Evolutionary conservation across 2,113 vertebrate species (phyloP).

Genomic region (Oryzias celebensis): DNA sequence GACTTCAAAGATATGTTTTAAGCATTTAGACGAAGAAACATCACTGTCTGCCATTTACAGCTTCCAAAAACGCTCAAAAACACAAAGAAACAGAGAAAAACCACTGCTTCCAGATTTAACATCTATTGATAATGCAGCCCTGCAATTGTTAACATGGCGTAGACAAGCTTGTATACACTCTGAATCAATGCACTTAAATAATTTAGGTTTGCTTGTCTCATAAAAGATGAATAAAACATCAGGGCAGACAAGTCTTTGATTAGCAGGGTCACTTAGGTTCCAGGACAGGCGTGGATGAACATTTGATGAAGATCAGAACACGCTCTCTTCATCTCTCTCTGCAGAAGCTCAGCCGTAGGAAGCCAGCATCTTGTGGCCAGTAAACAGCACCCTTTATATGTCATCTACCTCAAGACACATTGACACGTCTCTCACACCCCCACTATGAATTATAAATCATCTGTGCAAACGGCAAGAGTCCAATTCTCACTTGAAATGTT

Average conservation of each 20-base stretch:
- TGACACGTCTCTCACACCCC: conserved; percentile 80
- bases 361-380: conserved; percentile 68
- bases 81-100: conserved; percentile 34
- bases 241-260: conserved; percentile 74
- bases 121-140: conserved; percentile 51
- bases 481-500: conserved; percentile 79
- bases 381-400: conserved; percentile 82
- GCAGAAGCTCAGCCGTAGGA: conserved; percentile 55
- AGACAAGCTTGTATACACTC: conserved; percentile 70
- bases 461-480: conserved; percentile 72
- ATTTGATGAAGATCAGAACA: conserved; percentile 70
- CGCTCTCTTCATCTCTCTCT: conserved; percentile 47
- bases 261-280: conserved; percentile 63
- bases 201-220: conserved; percentile 72
- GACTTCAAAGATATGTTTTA: no score
- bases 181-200: conserved; percentile 76
- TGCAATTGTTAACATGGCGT: conserved; percentile 47
- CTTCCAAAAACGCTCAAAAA: conserved; percentile 2
- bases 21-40: background rate
- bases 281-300: conserved; percentile 62
- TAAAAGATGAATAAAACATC: conserved; percentile 75
- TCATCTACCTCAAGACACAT: conserved; percentile 79
- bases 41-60: background rate
- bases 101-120: conserved; percentile 31
- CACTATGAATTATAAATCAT: conserved; percentile 83